A percentile compares a stretch with the other conserved stretches of the same genome.
Conservation (phyloP, 2,888 invertebrate genomes). For the Eretmocerus hayati region DNA sequence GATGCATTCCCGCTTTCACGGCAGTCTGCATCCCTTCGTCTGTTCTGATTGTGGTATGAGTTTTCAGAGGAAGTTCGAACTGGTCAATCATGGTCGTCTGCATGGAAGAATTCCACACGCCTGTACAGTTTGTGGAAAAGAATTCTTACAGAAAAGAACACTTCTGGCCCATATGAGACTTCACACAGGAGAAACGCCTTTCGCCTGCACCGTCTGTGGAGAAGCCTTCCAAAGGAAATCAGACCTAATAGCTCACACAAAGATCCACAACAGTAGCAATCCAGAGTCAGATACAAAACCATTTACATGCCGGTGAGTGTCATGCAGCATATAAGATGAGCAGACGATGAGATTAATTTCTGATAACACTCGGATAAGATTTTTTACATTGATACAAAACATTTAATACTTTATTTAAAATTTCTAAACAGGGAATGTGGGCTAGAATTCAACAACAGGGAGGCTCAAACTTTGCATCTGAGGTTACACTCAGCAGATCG, state of each 20-base stretch:
- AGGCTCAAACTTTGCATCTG: conserved; percentile 71
- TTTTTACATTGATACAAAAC: neutral
- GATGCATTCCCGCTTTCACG: conserved; percentile 86
- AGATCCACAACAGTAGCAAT: conserved; percentile 46
- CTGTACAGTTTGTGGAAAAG: conserved; percentile 76
- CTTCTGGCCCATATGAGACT: conserved; percentile 74
- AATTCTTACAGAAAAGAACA: conserved; percentile 78
- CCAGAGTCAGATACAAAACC: conserved; percentile 43
- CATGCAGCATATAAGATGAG: no score
- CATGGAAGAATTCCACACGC: conserved; percentile 76
- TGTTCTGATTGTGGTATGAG: conserved; percentile 85
- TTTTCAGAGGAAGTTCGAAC: conserved; percentile 77
- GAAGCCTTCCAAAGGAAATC: conserved; percentile 68
- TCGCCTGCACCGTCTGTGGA: conserved; percentile 68
- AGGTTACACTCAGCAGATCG: conserved; percentile 75
- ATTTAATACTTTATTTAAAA: conserved; percentile 1
- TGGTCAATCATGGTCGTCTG: conserved; percentile 75
- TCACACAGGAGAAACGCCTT: conserved; percentile 68
- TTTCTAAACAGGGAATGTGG: conserved; percentile 53
- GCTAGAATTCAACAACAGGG: conserved; percentile 60
- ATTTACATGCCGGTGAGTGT: conserved; percentile 48
- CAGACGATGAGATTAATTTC: no score
- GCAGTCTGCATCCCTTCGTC: conserved; percentile 91
- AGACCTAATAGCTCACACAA: conserved; percentile 61
- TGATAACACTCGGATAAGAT: neutral